These are phyloP conservation scores for Corvus hawaiiensis DNA, from an alignment of 2,113 vertebrate genomes.

Conservation along the genomic window DNA sequence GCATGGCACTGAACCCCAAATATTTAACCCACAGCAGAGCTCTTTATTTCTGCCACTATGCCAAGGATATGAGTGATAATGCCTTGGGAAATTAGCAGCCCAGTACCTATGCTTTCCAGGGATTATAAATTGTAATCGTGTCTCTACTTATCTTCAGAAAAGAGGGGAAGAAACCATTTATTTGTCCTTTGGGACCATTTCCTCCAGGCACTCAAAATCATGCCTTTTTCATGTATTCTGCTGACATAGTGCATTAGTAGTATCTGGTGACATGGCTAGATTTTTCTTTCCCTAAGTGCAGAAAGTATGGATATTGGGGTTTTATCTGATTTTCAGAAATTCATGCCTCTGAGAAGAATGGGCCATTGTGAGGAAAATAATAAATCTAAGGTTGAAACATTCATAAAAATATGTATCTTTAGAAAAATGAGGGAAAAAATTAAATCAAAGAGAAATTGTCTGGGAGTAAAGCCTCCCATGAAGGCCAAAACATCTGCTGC, in stretches of 20 bases:
- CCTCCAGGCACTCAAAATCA: background rate
- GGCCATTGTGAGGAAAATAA: background rate
- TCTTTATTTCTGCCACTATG: background rate
- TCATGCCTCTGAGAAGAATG: background rate
- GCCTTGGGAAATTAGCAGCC: background rate
- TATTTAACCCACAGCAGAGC: background rate
- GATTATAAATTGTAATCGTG: background rate
- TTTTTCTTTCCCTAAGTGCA: background rate
- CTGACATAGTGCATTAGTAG: background rate
- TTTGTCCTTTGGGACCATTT: background rate
- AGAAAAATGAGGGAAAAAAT: background rate
- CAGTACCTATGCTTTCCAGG: background rate
- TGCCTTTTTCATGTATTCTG: background rate
- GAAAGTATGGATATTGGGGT: background rate
- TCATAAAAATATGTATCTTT: background rate
- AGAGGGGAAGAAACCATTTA: background rate
- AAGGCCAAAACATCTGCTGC: background rate
- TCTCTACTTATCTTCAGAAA: background rate
- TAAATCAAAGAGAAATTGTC: background rate
- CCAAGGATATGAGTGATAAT: background rate
- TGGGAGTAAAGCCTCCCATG: background rate
- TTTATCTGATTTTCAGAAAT: background rate
- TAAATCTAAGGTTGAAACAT: background rate
- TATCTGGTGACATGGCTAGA: background rate
- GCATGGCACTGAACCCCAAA: background rate